These are phyloP conservation scores for Panagrolaimus sp. DNA, from an alignment of 1,140 invertebrate genomes.

Conservation along the genomic window DNA sequence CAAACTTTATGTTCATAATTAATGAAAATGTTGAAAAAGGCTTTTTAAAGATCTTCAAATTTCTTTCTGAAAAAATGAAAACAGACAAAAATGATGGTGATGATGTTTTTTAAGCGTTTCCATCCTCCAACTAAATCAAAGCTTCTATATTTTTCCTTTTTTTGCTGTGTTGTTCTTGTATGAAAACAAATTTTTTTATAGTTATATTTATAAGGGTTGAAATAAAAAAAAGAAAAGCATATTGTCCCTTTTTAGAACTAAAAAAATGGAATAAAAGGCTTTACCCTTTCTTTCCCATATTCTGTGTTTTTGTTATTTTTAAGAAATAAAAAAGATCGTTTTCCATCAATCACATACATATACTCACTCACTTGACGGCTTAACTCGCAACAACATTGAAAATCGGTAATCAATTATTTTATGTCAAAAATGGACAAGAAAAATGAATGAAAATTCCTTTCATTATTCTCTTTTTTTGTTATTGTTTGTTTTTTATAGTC, in stretches of 20 bases:
- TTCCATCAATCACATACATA: neutral
- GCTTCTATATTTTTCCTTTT: too few species aligned
- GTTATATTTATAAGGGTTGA: neutral
- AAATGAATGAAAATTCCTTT: neutral
- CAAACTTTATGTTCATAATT: neutral
- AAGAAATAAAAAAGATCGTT: neutral
- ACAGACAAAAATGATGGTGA: too few species aligned
- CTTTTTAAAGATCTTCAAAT: too few species aligned
- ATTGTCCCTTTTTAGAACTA: neutral
- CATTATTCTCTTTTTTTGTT: too few species aligned
- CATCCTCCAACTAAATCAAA: too few species aligned
- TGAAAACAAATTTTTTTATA: too few species aligned
- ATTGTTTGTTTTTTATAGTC: too few species aligned
- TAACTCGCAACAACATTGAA: neutral
- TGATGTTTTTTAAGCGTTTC: too few species aligned
- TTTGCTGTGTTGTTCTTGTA: too few species aligned
- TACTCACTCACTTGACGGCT: neutral
- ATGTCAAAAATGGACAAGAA: slow-evolving; percentile 10
- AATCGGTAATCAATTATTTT: slow-evolving; percentile 14
- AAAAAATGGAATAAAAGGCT: neutral
- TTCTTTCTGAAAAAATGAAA: too few species aligned
- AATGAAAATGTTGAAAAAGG: too few species aligned
- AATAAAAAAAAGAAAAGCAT: neutral
- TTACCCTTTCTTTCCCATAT: too few species aligned
- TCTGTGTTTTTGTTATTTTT: neutral